Evolutionary conservation across 2,113 vertebrate species (phyloP), one percentile per base, ranked within the genome.

Genomic region (Oriolus oriolus): DNA sequence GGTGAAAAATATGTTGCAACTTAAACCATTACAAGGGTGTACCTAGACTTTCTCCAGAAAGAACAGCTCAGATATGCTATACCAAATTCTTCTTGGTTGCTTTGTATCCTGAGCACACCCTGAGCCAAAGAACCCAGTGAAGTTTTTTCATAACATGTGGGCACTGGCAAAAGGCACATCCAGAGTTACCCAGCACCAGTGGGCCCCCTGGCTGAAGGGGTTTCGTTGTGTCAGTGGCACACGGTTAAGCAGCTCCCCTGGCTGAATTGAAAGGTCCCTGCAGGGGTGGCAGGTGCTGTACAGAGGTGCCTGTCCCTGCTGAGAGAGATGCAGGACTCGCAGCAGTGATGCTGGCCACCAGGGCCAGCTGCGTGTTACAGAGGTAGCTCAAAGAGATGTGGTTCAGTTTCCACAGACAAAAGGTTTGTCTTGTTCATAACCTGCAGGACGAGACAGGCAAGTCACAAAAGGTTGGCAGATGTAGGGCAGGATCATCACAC

Each of bases 61-160:
- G 53, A 76, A 31, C 6, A 56, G 22, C 21, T 80, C 50, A 68
- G n/a, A 19, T 52, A 15, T 56, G 70, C 10, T 31, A 10, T 26
- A 19, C 21, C 6, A 6, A 44, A 22, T 45, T 87, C 28, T 45
- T 47, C 10, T 54, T 87, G 28, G 7, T 27, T 53, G 22, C 16
- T 56, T 27, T 66, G 30, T 28, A 37, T 3, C 30, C 41, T 30
- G 37, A 24, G 61, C 42, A 26, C 15, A 2, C 13, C 19, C 22
- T 12, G 33, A 66, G 47, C 30, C 42, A 16, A 30, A 56, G 50
- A 61, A 42, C 10, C 13, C n/a, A 14, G 24, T 4, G 8, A 21
- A n/a, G 11, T 5, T 20, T 41, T 81, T 28, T 9, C 14, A 4
- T 8, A 19, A 5, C 7, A 2, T 1, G 1, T 10, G 5, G 47